Base-by-base conservation (phyloP, 2,888 invertebrate species). In the Aspidiotus rigidus region DNA sequence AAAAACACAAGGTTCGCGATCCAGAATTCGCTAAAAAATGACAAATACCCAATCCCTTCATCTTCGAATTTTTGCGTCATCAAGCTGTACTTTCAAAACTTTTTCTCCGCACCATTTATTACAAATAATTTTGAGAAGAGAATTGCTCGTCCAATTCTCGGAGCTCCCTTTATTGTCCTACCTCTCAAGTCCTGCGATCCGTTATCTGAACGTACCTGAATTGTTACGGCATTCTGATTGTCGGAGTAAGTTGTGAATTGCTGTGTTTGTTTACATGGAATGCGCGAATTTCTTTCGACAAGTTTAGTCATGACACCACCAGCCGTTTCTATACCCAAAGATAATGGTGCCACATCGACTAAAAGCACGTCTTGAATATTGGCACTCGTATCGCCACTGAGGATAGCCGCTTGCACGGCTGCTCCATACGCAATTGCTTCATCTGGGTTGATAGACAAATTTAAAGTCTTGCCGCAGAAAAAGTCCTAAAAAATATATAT, bases 391-490 rank as follows among this genome's bases (percentile, higher is more conserved):
- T 77, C 74, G n/a, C 79, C 93, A 16, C 86, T 85, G 16, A 96
- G 81, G 73, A 94, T 93, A 57, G 94, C 95, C 1, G 93, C 95
- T 79, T 95, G 95, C 0, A 95, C 92, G 17, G 94, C 93, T 5
- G 94, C 93, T 7, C 93, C 93, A 76, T 93, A 95, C 0, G 95
- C 95, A 1, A 95, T 90, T 8, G 95, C 90, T 78, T 93, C 92
- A 76, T 89, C 87, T 5, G 83, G 94, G 78, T 95, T 94, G 74
- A 95, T 95, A 10, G 90, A 90, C 64, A 93, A 84, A 79, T 95
- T 95, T 54, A 95, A 79, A 71, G 89, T 84, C 78, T 93, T 84
- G 1, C 83, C 88, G 73, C 83, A 83, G 82, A 90, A 90, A 80
- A 85, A 89, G 77, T 86, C 86, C 77, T 87, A 84, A 1, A 69